Conservation (phyloP, 2,888 invertebrate genomes). For the Apantesis nais region DNA sequence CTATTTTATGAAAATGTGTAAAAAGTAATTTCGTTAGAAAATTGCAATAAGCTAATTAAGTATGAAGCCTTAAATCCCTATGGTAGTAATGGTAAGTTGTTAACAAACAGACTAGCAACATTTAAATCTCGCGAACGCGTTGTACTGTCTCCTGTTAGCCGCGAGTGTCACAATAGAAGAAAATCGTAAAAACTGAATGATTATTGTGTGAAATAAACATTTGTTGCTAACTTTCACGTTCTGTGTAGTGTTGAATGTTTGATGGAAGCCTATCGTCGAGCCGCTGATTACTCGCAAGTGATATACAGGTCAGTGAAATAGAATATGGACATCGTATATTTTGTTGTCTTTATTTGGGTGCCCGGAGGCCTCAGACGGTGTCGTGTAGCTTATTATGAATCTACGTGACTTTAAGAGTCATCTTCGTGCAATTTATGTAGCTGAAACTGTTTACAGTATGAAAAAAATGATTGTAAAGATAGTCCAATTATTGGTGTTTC, state of each 20-base stretch:
- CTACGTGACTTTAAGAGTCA: slow-evolving; percentile 26
- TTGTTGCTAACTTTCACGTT: slow-evolving; percentile 65
- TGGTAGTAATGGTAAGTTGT: slow-evolving; percentile 24
- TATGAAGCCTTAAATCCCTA: slow-evolving; percentile 7
- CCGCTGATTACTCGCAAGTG: slow-evolving; percentile 53
- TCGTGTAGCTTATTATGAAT: slow-evolving; percentile 63
- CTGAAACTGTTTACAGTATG: slow-evolving; percentile 1
- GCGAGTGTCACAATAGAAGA: slow-evolving; percentile 72
- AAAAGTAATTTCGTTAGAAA: too few species aligned
- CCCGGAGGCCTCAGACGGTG: slow-evolving; percentile 66
- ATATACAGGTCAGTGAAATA: slow-evolving; percentile 69
- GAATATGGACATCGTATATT: slow-evolving; percentile 61
- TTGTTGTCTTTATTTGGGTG: slow-evolving; percentile 79
- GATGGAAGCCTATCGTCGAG: slow-evolving; percentile 61
- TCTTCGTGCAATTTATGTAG: slow-evolving; percentile 6
- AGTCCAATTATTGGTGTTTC: slow-evolving; percentile 4
- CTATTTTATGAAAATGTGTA: too few species aligned
- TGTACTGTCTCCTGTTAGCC: slow-evolving; percentile 57
- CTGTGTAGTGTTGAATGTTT: slow-evolving; percentile 65
- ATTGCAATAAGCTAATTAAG: neutral
- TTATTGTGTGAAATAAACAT: slow-evolving; percentile 75
- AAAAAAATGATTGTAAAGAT: slow-evolving; percentile 19
- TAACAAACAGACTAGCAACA: slow-evolving; percentile 41
- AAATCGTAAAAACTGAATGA: slow-evolving; percentile 71
- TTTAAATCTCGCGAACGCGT: slow-evolving; percentile 55